phyloP scores from a whole-genome alignment of 1,140 invertebrate species.

The Anastatus disparis region DNA sequence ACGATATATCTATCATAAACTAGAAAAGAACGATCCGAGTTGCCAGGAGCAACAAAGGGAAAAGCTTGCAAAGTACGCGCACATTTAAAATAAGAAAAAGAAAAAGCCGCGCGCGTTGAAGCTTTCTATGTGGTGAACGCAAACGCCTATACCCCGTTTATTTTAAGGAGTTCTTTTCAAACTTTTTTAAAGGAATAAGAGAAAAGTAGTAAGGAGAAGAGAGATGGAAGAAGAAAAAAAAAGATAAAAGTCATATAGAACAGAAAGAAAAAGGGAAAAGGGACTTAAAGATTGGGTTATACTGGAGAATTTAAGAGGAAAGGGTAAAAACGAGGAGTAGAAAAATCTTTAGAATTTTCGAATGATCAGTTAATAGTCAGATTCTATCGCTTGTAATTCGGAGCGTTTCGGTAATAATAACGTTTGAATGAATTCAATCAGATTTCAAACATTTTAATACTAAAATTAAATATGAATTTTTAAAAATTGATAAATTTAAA shows the following conservation, averaged over 20 bases:
- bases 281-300: too few relatives aligned
- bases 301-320: too few relatives aligned
- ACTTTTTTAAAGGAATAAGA: conserved; percentile 44
- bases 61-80: conserved; percentile 35
- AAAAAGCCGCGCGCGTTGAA: background rate
- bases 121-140: too few relatives aligned
- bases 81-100: background rate
- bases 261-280: conserved; percentile 23
- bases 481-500: too few relatives aligned
- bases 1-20: conserved; percentile 32
- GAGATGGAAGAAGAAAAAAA: conserved; percentile 34
- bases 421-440: too few relatives aligned
- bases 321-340: too few relatives aligned
- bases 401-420: too few relatives aligned
- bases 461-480: too few relatives aligned
- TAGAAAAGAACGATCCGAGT: conserved; percentile 13
- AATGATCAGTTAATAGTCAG: too few relatives aligned
- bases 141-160: conserved; percentile 50
- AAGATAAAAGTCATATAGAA: conserved; percentile 11
- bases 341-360: too few relatives aligned
- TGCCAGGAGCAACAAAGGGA: conserved; percentile 5
- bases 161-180: conserved; percentile 61
- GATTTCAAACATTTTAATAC: too few relatives aligned
- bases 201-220: conserved; percentile 19
- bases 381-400: too few relatives aligned